phyloP scores from a whole-genome alignment of 2,113 vertebrate species.

The Thryonomys swinderianus region DNA sequence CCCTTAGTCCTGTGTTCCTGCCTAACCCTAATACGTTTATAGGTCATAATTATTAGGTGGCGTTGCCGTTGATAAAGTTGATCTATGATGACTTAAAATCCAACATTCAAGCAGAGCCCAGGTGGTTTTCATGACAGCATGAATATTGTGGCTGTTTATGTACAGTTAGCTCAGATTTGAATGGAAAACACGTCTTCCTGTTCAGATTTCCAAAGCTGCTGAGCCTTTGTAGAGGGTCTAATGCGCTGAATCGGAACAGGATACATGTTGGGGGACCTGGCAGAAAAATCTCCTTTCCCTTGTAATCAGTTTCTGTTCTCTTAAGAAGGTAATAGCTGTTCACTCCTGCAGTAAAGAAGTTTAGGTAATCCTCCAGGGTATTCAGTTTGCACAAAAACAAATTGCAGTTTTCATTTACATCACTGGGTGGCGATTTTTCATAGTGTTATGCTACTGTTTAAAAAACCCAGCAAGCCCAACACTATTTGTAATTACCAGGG shows the following conservation, averaged over 20 bases:
- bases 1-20: background rate
- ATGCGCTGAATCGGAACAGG: background rate
- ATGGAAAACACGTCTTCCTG: conserved; percentile 1
- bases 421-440: conserved; percentile 87
- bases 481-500: conserved; percentile 82
- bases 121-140: background rate
- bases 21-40: conserved; percentile 16
- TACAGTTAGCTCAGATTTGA: conserved; percentile 36
- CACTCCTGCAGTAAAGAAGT: conserved; percentile 84
- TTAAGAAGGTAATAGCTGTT: conserved; percentile 81
- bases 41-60: conserved; percentile 21
- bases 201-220: conserved; percentile 50
- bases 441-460: conserved; percentile 64
- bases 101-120: background rate
- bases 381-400: conserved; percentile 89
- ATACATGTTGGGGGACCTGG: background rate
- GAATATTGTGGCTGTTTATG: background rate
- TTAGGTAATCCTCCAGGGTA: conserved; percentile 86
- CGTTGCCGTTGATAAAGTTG: background rate
- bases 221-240: background rate
- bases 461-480: conserved; percentile 59
- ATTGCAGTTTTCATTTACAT: conserved; percentile 83
- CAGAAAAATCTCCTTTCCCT: conserved; percentile 72
- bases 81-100: background rate
- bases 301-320: conserved; percentile 78